Evolutionary conservation across 2,888 invertebrate genomes (phyloP).

Genomic region (Aricia artaxerxes): DNA sequence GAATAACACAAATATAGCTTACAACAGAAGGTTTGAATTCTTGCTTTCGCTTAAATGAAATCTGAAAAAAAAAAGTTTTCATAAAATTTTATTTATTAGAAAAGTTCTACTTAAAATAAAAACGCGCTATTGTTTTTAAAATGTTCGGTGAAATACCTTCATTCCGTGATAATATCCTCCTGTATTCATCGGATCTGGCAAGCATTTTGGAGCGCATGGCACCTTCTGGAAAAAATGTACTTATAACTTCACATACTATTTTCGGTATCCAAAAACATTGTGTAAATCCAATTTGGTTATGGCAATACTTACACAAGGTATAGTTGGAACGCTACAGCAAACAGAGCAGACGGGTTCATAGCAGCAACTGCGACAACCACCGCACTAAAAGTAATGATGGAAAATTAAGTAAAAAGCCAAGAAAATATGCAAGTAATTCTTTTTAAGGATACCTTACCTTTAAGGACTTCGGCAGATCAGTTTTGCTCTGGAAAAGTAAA

Average conservation of each 20-base stretch:
- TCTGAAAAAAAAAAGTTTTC: constrained; percentile 48
- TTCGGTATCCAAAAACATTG: not conserved
- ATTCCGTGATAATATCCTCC: constrained; percentile 47
- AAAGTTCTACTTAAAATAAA: too few relatives aligned
- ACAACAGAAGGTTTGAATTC: constrained; percentile 53
- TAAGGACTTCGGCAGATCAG: constrained; percentile 61
- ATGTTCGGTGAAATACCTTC: constrained; percentile 48
- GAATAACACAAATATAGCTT: constrained; percentile 39
- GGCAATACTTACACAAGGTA: constrained; percentile 45
- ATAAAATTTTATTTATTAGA: not conserved
- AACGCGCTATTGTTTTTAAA: not conserved
- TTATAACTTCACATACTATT: not conserved
- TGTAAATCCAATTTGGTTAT: not conserved
- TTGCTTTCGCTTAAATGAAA: constrained; percentile 54
- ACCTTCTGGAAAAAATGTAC: not conserved
- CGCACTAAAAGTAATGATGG: constrained; percentile 49
- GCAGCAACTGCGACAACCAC: constrained; percentile 52
- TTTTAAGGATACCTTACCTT: constrained; percentile 51
- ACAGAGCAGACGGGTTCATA: constrained; percentile 44
- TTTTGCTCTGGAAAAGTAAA: constrained; percentile 60
- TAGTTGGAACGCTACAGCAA: constrained; percentile 44
- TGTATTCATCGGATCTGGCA: constrained; percentile 13
- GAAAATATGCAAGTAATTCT: not conserved
- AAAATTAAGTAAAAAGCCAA: not conserved
- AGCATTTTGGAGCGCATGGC: not conserved